A percentile compares a stretch with the other conserved stretches of the same genome.
phyloP scores from a whole-genome alignment of 2,113 vertebrate genomes.

The rat (Rattus norvegicus) region GRCr8 NC_086037.1:66461501-66462000 shows the following conservation, averaged over 20 bases:
- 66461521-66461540: background rate
- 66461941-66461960: slow-evolving; percentile 64
- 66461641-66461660: background rate
- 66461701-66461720: background rate
- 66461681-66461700: background rate
- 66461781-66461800: slow-evolving; percentile 36
- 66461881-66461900: background rate
- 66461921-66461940: slow-evolving; percentile 77
- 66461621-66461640: background rate
- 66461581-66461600: background rate
- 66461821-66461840: slow-evolving; percentile 5
- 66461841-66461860: background rate
- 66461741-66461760: background rate
- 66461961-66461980: slow-evolving; percentile 57
- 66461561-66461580: background rate
- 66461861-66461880: background rate
- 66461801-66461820: slow-evolving; percentile 64
- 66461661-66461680: background rate
- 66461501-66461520: background rate
- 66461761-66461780: slow-evolving; percentile 2
- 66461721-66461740: background rate
- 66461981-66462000: slow-evolving; percentile 67
- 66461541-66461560: background rate
- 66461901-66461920: background rate
- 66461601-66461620: background rate